Evolutionary conservation across 2,888 invertebrate genomes (phyloP).

Genomic region (Luperina nickerlii): DNA sequence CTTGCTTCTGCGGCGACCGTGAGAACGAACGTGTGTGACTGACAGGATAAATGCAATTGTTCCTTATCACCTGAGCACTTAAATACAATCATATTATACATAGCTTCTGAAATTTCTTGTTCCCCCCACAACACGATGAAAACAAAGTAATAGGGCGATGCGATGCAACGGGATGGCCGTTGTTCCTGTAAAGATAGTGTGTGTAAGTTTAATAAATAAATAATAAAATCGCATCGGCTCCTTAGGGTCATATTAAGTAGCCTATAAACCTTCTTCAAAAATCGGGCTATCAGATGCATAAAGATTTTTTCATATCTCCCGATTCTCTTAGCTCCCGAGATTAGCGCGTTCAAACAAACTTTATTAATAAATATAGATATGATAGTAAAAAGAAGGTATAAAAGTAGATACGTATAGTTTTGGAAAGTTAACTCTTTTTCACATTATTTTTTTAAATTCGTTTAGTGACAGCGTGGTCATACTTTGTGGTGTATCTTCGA

Average conservation of each 20-base stretch:
- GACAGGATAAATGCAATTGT: constrained; percentile 42
- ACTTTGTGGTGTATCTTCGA: not conserved
- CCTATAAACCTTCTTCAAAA: not conserved
- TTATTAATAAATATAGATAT: too few species aligned
- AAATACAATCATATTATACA: constrained; percentile 1
- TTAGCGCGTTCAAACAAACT: not conserved
- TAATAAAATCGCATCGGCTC: not conserved
- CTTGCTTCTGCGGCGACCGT: constrained; percentile 3
- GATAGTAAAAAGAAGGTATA: not conserved
- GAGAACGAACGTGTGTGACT: constrained; percentile 23
- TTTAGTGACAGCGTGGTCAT: not conserved
- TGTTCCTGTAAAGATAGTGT: too few species aligned
- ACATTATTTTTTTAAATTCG: not conserved
- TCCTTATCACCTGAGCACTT: constrained; percentile 26
- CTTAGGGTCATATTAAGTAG: not conserved
- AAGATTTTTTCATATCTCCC: not conserved
- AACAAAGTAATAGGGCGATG: too few species aligned
- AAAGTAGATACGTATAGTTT: not conserved
- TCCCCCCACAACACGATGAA: not conserved
- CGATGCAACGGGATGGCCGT: too few species aligned
- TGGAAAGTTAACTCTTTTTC: not conserved
- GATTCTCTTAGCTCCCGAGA: not conserved
- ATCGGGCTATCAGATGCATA: not conserved
- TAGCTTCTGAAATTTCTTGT: not conserved
- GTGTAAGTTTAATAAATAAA: too few species aligned